These are phyloP conservation scores for Sebastes vulpes DNA, from an alignment of 2,797 vertebrate species.

Conservation along the genomic window DNA sequence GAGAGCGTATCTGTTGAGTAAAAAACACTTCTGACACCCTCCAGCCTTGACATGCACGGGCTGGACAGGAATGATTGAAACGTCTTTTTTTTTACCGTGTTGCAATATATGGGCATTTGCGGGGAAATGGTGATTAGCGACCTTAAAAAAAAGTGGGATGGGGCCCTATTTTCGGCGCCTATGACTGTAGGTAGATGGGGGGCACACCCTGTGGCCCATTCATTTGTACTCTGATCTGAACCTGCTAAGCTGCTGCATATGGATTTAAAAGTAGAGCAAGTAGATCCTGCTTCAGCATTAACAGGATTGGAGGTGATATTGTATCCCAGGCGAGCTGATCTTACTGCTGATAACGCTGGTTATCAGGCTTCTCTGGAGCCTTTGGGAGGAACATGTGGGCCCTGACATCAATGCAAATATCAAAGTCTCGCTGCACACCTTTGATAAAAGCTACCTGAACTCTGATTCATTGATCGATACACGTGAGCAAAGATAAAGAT, in stretches of 20 bases:
- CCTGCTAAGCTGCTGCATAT: constrained; percentile 27
- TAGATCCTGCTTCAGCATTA: constrained; percentile 53
- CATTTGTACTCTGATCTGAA: constrained; percentile 12
- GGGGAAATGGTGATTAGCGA: background rate
- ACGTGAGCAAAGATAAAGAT: constrained; percentile 65
- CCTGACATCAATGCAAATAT: constrained; percentile 47
- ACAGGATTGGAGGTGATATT: constrained; percentile 50
- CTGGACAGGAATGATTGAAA: too few relatives aligned
- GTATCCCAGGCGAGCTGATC: constrained; percentile 48
- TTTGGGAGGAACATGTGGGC: constrained; percentile 37
- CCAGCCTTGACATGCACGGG: too few relatives aligned
- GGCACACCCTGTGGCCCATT: background rate
- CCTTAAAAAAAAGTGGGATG: background rate
- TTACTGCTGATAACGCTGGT: constrained; percentile 59
- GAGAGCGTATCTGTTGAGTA: too few relatives aligned
- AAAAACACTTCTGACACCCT: too few relatives aligned
- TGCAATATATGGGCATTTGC: too few relatives aligned
- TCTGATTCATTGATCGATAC: constrained; percentile 58
- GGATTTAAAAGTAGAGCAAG: constrained; percentile 45
- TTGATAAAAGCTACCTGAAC: constrained; percentile 70
- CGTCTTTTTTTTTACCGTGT: too few relatives aligned
- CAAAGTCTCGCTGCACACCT: constrained; percentile 55
- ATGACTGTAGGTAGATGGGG: background rate
- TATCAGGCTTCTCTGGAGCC: constrained; percentile 52
- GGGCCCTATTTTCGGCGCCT: background rate